phyloP scores from a whole-genome alignment of 2,888 invertebrate species.

The Apamea epomidion region DNA sequence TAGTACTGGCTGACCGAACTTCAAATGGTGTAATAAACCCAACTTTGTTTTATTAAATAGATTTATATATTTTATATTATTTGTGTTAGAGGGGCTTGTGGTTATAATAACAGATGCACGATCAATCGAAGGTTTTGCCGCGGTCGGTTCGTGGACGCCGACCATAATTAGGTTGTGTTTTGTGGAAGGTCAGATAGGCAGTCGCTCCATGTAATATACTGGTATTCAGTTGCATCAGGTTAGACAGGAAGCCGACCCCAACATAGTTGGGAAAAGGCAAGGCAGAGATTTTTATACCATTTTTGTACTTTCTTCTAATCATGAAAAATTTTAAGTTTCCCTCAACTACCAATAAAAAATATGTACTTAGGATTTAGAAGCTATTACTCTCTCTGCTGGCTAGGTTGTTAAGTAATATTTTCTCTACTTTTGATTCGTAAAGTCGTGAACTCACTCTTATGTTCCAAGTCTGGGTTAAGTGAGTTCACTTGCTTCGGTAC shows the following conservation, averaged over 20 bases:
- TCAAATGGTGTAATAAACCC: no score
- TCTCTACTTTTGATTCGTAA: slow-evolving; percentile 18
- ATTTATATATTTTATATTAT: no score
- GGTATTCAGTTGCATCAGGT: not conserved
- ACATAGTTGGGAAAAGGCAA: not conserved
- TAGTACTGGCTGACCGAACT: not conserved
- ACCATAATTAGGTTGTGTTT: not conserved
- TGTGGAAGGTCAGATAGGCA: not conserved
- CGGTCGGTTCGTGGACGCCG: not conserved
- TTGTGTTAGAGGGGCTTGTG: no score
- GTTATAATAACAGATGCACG: no score
- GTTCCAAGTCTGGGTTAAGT: slow-evolving; percentile 35
- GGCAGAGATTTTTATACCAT: not conserved
- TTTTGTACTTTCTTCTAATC: not conserved
- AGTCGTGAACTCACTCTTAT: slow-evolving; percentile 9
- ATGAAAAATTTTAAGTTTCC: not conserved
- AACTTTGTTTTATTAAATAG: no score
- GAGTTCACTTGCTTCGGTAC: slow-evolving; percentile 44
- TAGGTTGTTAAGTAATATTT: slow-evolving; percentile 2
- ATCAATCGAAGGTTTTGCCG: no score
- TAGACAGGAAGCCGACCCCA: not conserved
- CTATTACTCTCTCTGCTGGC: not conserved
- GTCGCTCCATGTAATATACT: not conserved
- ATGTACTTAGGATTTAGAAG: not conserved
- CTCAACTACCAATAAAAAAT: not conserved